These are phyloP conservation scores for Endomychus coccineus DNA, from an alignment of 2,888 invertebrate species.

Conservation along the genomic window DNA sequence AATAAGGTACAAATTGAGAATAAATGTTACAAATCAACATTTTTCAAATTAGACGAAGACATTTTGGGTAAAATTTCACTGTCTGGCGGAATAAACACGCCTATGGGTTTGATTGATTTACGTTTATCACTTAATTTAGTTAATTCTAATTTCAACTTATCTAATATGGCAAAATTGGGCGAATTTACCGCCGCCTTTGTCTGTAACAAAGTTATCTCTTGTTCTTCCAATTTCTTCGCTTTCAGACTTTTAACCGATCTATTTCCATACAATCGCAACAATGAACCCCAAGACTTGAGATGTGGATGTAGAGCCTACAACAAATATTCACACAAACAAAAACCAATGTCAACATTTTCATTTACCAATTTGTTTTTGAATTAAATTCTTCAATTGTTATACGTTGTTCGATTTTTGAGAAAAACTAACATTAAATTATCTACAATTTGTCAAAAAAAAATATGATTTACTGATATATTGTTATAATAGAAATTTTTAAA, in stretches of 20 bases:
- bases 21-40: conserved; percentile 65
- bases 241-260: conserved; percentile 85
- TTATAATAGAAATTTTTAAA: no score
- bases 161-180: conserved; percentile 84
- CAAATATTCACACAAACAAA: no score
- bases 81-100: conserved; percentile 56
- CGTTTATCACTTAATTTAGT: conserved; percentile 58
- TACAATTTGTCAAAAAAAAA: no score
- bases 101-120: conserved; percentile 47
- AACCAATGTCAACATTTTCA: no score
- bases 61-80: conserved; percentile 58
- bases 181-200: conserved; percentile 83
- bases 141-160: conserved; percentile 80
- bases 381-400: no score
- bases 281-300: conserved; percentile 89
- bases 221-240: conserved; percentile 86
- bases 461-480: no score
- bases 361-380: no score
- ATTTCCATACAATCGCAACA: conserved; percentile 87
- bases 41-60: conserved; percentile 70
- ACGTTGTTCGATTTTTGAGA: no score
- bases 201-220: conserved; percentile 85
- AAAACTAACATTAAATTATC: no score
- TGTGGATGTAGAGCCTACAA: conserved; percentile 84
- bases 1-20: no score